phyloP scores from a whole-genome alignment of 2,797 vertebrate species.

The Pygocentrus nattereri region DNA sequence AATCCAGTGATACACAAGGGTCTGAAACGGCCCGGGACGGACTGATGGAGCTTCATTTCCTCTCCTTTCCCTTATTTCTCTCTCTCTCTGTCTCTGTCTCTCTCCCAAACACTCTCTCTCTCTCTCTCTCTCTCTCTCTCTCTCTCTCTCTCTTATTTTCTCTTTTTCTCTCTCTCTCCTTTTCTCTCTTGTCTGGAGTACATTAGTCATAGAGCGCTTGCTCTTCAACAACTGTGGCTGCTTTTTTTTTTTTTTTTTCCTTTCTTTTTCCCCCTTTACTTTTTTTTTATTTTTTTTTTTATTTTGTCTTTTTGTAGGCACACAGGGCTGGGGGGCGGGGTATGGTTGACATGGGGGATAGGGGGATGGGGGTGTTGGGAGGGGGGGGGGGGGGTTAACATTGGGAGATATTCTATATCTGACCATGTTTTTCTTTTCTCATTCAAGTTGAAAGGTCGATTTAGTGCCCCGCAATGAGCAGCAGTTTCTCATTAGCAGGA shows the following conservation, averaged over 20 bases:
- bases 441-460: slow-evolving; percentile 38
- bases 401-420: slow-evolving; percentile 45
- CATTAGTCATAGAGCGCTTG: slow-evolving; percentile 42
- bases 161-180: slow-evolving; percentile 37
- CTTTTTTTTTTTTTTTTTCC: slow-evolving; percentile 48
- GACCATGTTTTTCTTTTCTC: slow-evolving; percentile 31
- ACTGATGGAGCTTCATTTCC: slow-evolving; percentile 55
- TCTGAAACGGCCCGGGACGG: slow-evolving; percentile 36
- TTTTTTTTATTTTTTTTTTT: slow-evolving; percentile 29
- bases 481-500: slow-evolving; percentile 39
- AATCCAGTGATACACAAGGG: slow-evolving; percentile 55
- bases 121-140: slow-evolving; percentile 28
- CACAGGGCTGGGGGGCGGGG: slow-evolving; percentile 35
- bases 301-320: slow-evolving; percentile 55
- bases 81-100: no score
- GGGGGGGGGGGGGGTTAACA: slow-evolving; percentile 28
- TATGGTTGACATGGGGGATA: slow-evolving; percentile 3
- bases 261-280: no score
- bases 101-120: no score
- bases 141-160: slow-evolving; percentile 26
- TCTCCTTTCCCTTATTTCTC: slow-evolving; percentile 18
- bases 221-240: slow-evolving; percentile 57
- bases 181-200: slow-evolving; percentile 41
- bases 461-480: slow-evolving; percentile 45
- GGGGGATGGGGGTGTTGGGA: slow-evolving; percentile 5